phyloP scores from a whole-genome alignment of 1,140 invertebrate species.

The Hestina assimilis region DNA sequence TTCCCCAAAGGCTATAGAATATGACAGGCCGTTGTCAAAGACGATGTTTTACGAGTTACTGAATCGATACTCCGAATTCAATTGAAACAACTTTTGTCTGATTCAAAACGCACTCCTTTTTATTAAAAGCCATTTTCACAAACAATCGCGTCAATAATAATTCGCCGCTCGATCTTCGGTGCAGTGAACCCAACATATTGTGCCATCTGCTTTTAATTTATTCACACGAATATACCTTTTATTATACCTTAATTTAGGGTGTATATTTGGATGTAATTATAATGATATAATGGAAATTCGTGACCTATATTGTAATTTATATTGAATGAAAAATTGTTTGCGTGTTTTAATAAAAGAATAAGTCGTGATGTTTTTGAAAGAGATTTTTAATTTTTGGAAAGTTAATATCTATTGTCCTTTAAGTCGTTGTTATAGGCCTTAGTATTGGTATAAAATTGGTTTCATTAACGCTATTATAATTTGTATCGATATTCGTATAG shows the following conservation, averaged over 20 bases:
- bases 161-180: conserved; percentile 25
- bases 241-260: conserved; percentile 5
- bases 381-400: conserved; percentile 35
- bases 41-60: conserved; percentile 9
- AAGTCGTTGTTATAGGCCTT: no score
- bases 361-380: conserved; percentile 37
- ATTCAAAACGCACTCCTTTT: conserved; percentile 30
- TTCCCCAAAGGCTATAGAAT: not conserved
- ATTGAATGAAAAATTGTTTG: conserved; percentile 32
- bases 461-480: not conserved
- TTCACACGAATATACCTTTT: conserved; percentile 20
- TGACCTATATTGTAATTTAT: conserved; percentile 24
- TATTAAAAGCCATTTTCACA: conserved; percentile 33
- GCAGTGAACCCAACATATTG: conserved; percentile 26
- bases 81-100: conserved; percentile 42
- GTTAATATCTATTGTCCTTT: conserved; percentile 29
- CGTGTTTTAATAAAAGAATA: conserved; percentile 26
- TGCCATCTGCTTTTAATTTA: conserved; percentile 28
- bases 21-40: conserved; percentile 6
- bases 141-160: conserved; percentile 38
- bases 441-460: no score
- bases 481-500: not conserved
- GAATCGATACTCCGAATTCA: conserved; percentile 26
- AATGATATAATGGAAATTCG: conserved; percentile 6
- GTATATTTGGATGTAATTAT: conserved; percentile 12